Percentiles rank a stretch among this genome's conserved stretches.
Conservation (phyloP, 1,140 invertebrate genomes). For the Drosophila parabipectinata region DNA sequence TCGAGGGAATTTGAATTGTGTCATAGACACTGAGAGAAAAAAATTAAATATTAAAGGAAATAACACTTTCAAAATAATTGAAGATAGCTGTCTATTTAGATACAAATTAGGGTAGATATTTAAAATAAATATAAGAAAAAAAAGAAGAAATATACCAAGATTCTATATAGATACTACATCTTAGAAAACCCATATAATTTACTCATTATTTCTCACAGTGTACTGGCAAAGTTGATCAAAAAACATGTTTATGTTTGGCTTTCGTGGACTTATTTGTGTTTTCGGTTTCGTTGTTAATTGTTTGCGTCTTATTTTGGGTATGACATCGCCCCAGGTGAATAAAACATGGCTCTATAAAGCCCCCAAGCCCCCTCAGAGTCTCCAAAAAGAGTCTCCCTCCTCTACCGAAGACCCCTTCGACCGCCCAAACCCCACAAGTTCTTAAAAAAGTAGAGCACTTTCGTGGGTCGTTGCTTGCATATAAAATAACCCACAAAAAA, state of each 20-base stretch:
- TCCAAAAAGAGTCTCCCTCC: not conserved
- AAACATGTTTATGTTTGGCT: slow-evolving; percentile 51
- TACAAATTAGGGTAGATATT: no score
- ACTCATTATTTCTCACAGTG: not conserved
- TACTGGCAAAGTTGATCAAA: not conserved
- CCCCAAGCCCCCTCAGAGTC: not conserved
- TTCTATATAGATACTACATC: no score
- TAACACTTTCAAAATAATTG: no score
- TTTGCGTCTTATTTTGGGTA: slow-evolving; percentile 46
- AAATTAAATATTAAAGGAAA: no score
- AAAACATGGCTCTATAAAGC: slow-evolving; percentile 33
- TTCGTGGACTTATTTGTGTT: slow-evolving; percentile 33
- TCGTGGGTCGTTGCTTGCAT: slow-evolving; percentile 46
- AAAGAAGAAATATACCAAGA: no score
- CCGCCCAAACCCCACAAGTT: slow-evolving; percentile 6
- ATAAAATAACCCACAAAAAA: slow-evolving; percentile 26
- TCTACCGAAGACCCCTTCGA: not conserved
- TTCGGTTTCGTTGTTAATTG: slow-evolving; percentile 36
- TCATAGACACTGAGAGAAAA: slow-evolving; percentile 43
- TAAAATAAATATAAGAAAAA: no score
- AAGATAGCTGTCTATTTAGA: no score
- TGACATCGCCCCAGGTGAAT: slow-evolving; percentile 45
- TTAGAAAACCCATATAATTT: not conserved
- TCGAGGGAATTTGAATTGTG: slow-evolving; percentile 58
- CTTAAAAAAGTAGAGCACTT: slow-evolving; percentile 52